Percentiles rank a stretch among this genome's conserved stretches.
These are phyloP conservation scores for Meriones psammophilus DNA, from an alignment of 2,797 vertebrate species.

Conservation along the genomic window DNA sequence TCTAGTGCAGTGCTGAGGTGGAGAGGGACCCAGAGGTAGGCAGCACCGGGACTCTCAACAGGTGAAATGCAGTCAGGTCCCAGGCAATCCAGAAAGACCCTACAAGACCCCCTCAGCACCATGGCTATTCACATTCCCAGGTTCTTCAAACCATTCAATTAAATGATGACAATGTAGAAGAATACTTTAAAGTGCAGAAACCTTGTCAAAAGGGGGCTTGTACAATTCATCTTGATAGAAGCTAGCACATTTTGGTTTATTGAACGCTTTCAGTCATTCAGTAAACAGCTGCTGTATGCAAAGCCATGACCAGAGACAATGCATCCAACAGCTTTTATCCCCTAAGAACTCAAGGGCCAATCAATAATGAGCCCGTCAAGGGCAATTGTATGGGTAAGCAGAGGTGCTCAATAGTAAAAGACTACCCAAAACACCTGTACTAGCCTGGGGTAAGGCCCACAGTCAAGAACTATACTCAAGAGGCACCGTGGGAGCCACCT, in stretches of 20 bases:
- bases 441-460: background rate
- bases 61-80: background rate
- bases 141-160: background rate
- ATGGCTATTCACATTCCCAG: accelerated
- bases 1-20: background rate
- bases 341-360: conserved; percentile 37
- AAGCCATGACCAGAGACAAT: background rate
- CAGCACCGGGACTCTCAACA: background rate
- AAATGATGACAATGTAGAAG: accelerated
- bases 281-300: background rate
- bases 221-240: background rate
- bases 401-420: background rate
- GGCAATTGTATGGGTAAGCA: background rate
- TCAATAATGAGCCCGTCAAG: background rate
- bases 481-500: background rate
- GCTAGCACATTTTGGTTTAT: background rate
- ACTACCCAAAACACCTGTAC: background rate
- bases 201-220: background rate
- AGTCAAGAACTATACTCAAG: background rate
- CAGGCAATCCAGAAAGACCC: background rate
- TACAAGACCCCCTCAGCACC: background rate
- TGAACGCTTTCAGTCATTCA: background rate
- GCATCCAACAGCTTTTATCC: background rate
- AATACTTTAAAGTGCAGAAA: background rate
- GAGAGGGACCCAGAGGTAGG: background rate